Base-by-base conservation (phyloP, 2,888 invertebrate genomes). In the Andrena bucephala region DNA sequence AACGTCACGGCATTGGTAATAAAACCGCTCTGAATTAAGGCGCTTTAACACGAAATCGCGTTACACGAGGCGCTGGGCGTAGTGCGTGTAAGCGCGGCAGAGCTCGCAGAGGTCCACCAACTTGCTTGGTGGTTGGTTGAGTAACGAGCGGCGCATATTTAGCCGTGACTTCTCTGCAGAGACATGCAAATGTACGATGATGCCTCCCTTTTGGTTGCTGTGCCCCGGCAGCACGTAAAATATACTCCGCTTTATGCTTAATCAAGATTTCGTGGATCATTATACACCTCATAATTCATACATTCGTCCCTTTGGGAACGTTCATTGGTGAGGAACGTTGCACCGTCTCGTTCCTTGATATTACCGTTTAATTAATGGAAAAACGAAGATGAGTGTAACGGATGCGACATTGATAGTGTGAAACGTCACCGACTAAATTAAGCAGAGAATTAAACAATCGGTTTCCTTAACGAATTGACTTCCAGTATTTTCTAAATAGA, bases 101-200 rank as follows among this genome's bases (percentile, higher is more conserved):
- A 36, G 60, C 68, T 50, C 63, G 84, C 79, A 80, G 71, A 85
- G 84, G 77, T 87, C 82, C 81, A 70, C 83, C 85, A 54, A 81
- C 78, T 66, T 84, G 77, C 85, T 82, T 85, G 86, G 88, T 76
- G 89, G 89, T 87, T 86, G 84, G 87, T 83, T 87, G 88, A 87
- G 83, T 89, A 89, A 89, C 89, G 89, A 89, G 87, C 88, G 76
- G 84, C 81, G 89, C 89, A 89, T 88, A 89, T 89, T 89, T 89
- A 89, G 88, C 80, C 85, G 77, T 75, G 83, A 87, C 83, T 78
- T 86, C 85, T 87, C 85, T 84, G 81, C 81, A 86, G 85, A 83
- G 87, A 85, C 83, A 88, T 87, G 87, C 87, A 87, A 87, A 87
- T 88, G 83, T 74, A 84, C 77, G 79, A 59, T 85, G 85, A 81